Evolutionary conservation across 2,113 vertebrate species (phyloP).

Genomic region (Mus pahari): DNA sequence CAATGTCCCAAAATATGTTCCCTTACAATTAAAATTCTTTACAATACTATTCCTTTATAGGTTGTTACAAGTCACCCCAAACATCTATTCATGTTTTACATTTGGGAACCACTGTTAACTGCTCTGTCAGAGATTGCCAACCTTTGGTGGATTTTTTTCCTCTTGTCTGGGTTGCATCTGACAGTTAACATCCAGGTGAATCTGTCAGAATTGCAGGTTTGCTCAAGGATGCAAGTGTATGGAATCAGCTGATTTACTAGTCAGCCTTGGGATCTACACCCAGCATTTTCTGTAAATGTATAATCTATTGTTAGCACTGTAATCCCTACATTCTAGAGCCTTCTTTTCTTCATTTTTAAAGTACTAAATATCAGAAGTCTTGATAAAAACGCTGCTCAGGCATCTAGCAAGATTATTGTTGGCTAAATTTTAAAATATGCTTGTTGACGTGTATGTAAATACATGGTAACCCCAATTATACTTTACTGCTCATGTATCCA

Average conservation of each 20-base stretch:
- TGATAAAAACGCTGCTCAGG: neutral
- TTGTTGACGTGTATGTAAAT: neutral
- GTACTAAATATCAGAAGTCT: neutral
- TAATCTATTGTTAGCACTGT: neutral
- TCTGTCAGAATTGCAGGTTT: neutral
- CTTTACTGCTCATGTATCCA: neutral
- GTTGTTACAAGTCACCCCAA: neutral
- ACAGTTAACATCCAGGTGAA: neutral
- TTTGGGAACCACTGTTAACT: neutral
- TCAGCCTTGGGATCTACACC: neutral
- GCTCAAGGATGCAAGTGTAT: neutral
- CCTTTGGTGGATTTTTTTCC: neutral
- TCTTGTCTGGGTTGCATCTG: neutral
- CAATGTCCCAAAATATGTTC: neutral
- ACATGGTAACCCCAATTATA: neutral
- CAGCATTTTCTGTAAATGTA: neutral
- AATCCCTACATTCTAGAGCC: neutral
- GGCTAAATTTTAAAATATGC: neutral
- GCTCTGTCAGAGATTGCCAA: neutral
- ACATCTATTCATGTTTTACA: neutral
- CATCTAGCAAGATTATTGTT: neutral
- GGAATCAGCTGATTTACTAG: neutral
- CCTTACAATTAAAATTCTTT: neutral
- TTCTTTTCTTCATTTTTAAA: neutral
- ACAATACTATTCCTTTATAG: neutral